Percentiles rank a stretch among this genome's conserved stretches.
phyloP scores from a whole-genome alignment of 2,113 vertebrate species.

The Datnioides undecimradiatus region DNA sequence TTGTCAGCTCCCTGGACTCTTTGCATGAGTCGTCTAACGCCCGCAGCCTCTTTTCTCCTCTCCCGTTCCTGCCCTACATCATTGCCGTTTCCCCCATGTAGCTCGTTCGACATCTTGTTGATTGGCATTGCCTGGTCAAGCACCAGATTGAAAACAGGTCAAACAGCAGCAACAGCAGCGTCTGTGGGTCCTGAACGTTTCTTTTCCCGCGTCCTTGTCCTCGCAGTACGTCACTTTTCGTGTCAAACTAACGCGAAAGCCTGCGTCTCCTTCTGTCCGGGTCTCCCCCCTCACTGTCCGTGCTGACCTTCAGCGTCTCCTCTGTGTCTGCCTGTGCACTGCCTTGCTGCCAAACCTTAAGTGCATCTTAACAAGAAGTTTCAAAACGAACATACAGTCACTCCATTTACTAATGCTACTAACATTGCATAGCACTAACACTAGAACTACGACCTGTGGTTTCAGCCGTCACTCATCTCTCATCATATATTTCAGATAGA shows the following conservation, averaged over 20 bases:
- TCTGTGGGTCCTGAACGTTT: not conserved
- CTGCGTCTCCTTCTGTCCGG: not conserved
- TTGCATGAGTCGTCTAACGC: constrained; percentile 36
- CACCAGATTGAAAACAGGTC: too few species aligned
- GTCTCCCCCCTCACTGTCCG: not conserved
- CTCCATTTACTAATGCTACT: constrained; percentile 17
- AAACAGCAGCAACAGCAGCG: constrained; percentile 2
- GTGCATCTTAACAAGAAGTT: constrained; percentile 74
- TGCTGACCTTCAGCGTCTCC: constrained; percentile 5
- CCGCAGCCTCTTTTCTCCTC: not conserved
- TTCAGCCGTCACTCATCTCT: not conserved
- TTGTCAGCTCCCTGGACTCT: constrained; percentile 32
- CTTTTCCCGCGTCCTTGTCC: not conserved
- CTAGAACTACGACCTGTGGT: not conserved
- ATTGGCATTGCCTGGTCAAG: not conserved
- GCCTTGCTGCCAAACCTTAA: constrained; percentile 80
- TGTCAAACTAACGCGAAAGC: not conserved
- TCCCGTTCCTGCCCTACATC: not conserved
- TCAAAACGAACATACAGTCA: constrained; percentile 20
- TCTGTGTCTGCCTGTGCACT: constrained; percentile 45
- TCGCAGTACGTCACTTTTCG: not conserved
- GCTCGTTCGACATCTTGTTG: not conserved
- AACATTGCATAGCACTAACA: not conserved
- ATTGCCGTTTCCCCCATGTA: not conserved
- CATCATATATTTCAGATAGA: not conserved